These are phyloP conservation scores for Diplolepis rosae DNA, from an alignment of 2,888 invertebrate species.

Conservation along the genomic window DNA sequence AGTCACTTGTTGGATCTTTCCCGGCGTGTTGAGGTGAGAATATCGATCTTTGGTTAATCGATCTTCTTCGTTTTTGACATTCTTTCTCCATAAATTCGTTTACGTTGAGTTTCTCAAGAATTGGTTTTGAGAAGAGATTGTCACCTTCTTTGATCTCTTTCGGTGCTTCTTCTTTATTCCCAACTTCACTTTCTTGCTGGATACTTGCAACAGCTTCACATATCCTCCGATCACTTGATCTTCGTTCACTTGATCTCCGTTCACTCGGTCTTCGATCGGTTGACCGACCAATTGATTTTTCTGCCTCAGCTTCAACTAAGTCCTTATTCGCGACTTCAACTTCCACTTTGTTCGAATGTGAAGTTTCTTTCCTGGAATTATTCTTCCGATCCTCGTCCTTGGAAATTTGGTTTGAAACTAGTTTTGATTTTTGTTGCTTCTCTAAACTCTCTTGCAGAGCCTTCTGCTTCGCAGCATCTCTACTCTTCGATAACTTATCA, in stretches of 20 bases:
- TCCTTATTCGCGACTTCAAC: constrained; percentile 44
- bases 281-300: constrained; percentile 30
- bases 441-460: constrained; percentile 37
- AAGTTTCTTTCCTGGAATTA: constrained; percentile 51
- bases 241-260: background rate
- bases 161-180: constrained; percentile 39
- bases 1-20: constrained; percentile 75
- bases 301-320: constrained; percentile 41
- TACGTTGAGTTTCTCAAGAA: constrained; percentile 55
- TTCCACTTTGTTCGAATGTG: constrained; percentile 23
- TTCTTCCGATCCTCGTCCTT: constrained; percentile 52
- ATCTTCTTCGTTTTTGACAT: constrained; percentile 62
- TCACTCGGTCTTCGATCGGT: background rate
- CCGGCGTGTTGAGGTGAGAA: constrained; percentile 83
- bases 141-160: constrained; percentile 50
- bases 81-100: constrained; percentile 59
- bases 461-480: constrained; percentile 52
- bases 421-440: constrained; percentile 19
- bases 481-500: constrained; percentile 66
- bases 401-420: constrained; percentile 33
- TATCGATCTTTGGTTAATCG: constrained; percentile 79
- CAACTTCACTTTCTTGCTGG: constrained; percentile 27
- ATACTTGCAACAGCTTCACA: background rate
- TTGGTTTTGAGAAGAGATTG: constrained; percentile 53
- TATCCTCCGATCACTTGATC: background rate